Evolutionary conservation across 2,797 vertebrate genomes (phyloP), one percentile per base, ranked within the genome.

Genomic region (Falco rusticolus): DNA sequence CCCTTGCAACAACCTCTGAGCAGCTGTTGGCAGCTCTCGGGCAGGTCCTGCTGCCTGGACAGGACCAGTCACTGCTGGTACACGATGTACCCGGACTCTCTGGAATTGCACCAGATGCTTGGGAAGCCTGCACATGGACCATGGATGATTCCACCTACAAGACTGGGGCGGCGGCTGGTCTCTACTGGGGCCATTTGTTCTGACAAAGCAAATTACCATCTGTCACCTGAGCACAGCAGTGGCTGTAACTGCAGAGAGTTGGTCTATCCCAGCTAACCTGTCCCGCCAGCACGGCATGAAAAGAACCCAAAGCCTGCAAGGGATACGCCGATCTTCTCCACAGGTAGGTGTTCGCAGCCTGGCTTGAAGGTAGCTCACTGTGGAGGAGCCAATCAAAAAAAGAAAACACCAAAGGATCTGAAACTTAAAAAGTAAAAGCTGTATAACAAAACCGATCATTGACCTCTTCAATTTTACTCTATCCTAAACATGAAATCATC

Each of bases 141-240:
- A 50, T 10, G 31, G 34, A 10, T 45, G 34, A 10, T 45, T 57
- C 43, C 14, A 50, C 26, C 34, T 33, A 16, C 34, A 19, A 43
- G 16, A 16, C 9, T 14, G 4, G 16, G 11, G 17, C 20, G 25
- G 33, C 28, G n/a, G 16, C 24, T 53, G 53, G n/a, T 68, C 69
- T 45, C 34, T 43, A 3, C 1, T 13, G 11, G 51, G 14, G 17
- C 50, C 34, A 14, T 15, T 64, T 31, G 34, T 22, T 50, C 24
- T n/a, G 57, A n/a, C 16, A 48, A n/a, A 63, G 47, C 48, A 56
- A 48, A 20, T 31, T 2, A 31, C 31, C 1, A 1, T 22, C 51
- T 8, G 60, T 10, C 33, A 26, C 21, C 17, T 1, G 0, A 59
- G 37, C 22, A 15, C 34, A 31, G 64, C 64, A 39, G 47, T 1